Evolutionary conservation across 2,113 vertebrate genomes (phyloP).

Genomic region (Notiomystis cincta): DNA sequence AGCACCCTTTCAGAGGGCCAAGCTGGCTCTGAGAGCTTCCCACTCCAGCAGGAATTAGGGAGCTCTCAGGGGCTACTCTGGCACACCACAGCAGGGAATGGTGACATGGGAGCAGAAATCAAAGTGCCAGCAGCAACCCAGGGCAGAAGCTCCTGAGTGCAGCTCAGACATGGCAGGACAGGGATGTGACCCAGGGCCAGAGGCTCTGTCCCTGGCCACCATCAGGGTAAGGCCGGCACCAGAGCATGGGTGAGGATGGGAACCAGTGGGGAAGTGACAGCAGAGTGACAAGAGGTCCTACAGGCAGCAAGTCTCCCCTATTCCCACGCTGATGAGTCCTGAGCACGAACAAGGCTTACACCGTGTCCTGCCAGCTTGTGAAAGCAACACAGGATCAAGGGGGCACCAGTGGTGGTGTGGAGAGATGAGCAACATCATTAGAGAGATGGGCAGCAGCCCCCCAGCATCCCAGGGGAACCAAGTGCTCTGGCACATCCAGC

Average conservation of each 20-base stretch:
- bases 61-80: background rate
- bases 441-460: background rate
- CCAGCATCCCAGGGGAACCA: background rate
- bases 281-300: background rate
- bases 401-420: background rate
- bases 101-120: background rate
- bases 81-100: background rate
- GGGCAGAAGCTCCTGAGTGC: background rate
- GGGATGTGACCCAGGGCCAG: background rate
- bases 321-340: background rate
- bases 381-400: background rate
- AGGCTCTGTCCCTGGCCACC: background rate
- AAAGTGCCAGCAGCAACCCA: background rate
- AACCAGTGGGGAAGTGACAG: background rate
- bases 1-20: background rate
- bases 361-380: background rate
- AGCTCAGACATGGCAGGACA: rapidly evolving
- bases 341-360: background rate
- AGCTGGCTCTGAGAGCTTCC: background rate
- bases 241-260: background rate
- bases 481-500: rapidly evolving
- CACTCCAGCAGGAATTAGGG: background rate
- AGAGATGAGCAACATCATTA: background rate
- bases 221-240: background rate
- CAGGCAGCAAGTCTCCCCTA: background rate